Evolutionary conservation across 2,888 invertebrate genomes (phyloP).

Genomic region (Altica lythri): DNA sequence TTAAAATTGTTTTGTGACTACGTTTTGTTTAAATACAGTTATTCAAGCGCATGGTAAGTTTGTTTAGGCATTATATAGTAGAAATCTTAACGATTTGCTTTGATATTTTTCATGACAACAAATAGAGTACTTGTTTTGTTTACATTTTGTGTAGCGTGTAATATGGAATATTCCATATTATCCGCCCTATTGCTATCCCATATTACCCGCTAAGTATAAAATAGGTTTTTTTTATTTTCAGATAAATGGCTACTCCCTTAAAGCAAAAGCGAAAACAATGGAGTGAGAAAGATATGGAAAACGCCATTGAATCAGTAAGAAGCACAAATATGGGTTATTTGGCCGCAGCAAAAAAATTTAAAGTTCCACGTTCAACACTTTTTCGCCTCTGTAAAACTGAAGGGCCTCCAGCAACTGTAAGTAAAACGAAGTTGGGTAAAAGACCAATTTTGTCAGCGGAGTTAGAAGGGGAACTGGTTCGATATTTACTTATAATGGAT

Average conservation of each 20-base stretch:
- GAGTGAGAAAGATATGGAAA: background rate
- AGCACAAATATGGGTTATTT: background rate
- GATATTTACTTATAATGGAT: slow-evolving; percentile 24
- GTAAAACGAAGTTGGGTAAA: slow-evolving; percentile 20
- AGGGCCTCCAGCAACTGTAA: slow-evolving; percentile 10
- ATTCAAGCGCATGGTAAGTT: too few relatives aligned
- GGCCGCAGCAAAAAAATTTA: background rate
- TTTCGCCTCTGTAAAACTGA: slow-evolving; percentile 19
- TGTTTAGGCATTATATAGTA: too few relatives aligned
- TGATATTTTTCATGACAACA: too few relatives aligned
- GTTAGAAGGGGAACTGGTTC: slow-evolving; percentile 21
- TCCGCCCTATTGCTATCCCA: background rate
- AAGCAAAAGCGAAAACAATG: background rate
- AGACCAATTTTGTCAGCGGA: slow-evolving; percentile 18
- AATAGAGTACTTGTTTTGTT: too few relatives aligned
- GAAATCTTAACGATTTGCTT: too few relatives aligned
- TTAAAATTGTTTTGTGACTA: background rate
- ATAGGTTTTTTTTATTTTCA: too few relatives aligned
- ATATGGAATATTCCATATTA: too few relatives aligned
- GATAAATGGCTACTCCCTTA: background rate
- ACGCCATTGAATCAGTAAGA: background rate
- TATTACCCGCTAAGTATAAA: background rate
- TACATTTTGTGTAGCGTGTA: too few relatives aligned
- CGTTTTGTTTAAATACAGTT: too few relatives aligned
- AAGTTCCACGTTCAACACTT: slow-evolving; percentile 14